Conservation (phyloP, 1,140 invertebrate genomes). For the Idris sp. region DNA sequence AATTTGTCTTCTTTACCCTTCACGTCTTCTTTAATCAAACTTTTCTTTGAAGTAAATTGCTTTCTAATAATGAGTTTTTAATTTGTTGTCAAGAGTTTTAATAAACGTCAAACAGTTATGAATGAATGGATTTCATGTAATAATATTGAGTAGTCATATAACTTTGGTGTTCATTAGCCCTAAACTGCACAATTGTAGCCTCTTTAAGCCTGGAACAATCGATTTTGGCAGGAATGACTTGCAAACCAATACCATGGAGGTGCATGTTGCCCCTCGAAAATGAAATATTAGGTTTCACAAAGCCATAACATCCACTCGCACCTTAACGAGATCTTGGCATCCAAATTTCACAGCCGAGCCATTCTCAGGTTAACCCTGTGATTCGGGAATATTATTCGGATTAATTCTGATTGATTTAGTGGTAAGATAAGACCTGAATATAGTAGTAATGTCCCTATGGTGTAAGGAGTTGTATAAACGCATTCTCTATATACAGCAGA, state of each 20-base stretch:
- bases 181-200: slow-evolving; percentile 30
- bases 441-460: slow-evolving; percentile 48
- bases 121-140: too few relatives aligned
- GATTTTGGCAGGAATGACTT: slow-evolving; percentile 19
- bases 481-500: slow-evolving; percentile 43
- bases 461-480: slow-evolving; percentile 54
- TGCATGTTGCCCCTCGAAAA: slow-evolving; percentile 57
- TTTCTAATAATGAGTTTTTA: too few relatives aligned
- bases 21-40: too few relatives aligned
- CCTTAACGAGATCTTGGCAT: slow-evolving; percentile 13
- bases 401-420: slow-evolving; percentile 70
- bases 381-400: slow-evolving; percentile 54
- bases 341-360: slow-evolving; percentile 60
- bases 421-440: slow-evolving; percentile 45
- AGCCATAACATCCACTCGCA: slow-evolving; percentile 41
- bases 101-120: too few relatives aligned
- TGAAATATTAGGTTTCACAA: slow-evolving; percentile 63
- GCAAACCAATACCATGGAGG: slow-evolving; percentile 55
- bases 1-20: too few relatives aligned
- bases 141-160: slow-evolving; percentile 21
- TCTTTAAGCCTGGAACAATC: slow-evolving; percentile 31
- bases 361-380: slow-evolving; percentile 54
- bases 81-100: too few relatives aligned
- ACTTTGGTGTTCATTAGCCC: slow-evolving; percentile 22
- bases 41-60: too few relatives aligned